Evolutionary conservation across 1,140 invertebrate genomes (phyloP), one percentile per base, ranked within the genome.

Genomic region (Drosophila equinoxialis): DNA sequence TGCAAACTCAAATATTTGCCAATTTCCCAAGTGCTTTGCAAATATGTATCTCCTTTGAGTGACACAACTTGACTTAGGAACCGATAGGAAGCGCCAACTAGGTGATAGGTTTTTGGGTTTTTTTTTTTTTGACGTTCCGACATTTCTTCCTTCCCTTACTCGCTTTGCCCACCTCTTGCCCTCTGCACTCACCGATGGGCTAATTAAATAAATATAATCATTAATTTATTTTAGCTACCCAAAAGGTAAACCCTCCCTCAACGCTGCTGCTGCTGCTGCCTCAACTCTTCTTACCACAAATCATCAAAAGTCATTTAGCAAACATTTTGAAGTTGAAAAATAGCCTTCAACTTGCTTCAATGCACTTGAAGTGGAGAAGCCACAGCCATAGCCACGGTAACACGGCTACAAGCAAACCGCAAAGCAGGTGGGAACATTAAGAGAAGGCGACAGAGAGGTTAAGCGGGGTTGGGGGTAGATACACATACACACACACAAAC

Each of bases 261-360:
- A 55, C 37, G 11, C 37, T 13, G 37, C 10, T 39, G 37, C 48
- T 37, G 67, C 8, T 39, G 37, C 48, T 37, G 67, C 8, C 17
- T 57, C 39, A 20, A 41, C 23, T 51, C 61, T 11, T 63, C 57
- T 80, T 71, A 79, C 84, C 85, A 89, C 84, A 89, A 89, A 89
- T 89, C 84, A 89, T 89, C 84, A 89, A 89, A 89, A 89, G 84
- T 89, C 84, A 89, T 89, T 89, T 89, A 89, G 84, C 84, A 89
- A 87, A 89, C 84, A 89, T 89, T 51, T 89, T 89, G 84, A 89
- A 81, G 84, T 89, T 89, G 84, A 89, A 89, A 89, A 89, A 89
- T 89, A 89, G 84, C 84, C 84, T 89, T 81, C 85, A 89, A 82
- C 68, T 84, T 89, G 84, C 84, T 89, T 89, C 77, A 89, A 89